Conservation (phyloP, 1,140 invertebrate species). For the Macrotrachela quadricornifera region DNA sequence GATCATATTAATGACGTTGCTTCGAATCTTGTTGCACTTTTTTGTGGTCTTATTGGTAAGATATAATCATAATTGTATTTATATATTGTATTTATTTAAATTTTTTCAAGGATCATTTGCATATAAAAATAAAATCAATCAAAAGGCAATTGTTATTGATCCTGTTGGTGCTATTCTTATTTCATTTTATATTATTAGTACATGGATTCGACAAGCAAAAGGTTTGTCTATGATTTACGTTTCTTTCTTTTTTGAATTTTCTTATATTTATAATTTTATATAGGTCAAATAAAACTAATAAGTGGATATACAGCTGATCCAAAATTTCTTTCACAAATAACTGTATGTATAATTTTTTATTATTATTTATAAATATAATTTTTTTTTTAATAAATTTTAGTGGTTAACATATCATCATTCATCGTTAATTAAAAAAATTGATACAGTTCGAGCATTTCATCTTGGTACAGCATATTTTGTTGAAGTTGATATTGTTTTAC, state of each 20-base stretch:
- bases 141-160: too few relatives aligned
- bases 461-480: constrained; percentile 29
- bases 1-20: neutral
- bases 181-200: too few relatives aligned
- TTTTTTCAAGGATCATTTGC: too few relatives aligned
- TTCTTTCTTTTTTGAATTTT: too few relatives aligned
- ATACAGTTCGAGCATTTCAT: constrained; percentile 33
- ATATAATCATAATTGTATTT: too few relatives aligned
- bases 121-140: too few relatives aligned
- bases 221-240: too few relatives aligned
- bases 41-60: neutral
- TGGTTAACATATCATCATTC: constrained; percentile 28
- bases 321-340: constrained; percentile 9
- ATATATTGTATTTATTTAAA: too few relatives aligned
- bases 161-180: too few relatives aligned
- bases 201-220: too few relatives aligned
- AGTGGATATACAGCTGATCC: constrained; percentile 23
- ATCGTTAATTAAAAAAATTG: constrained; percentile 23
- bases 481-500: constrained; percentile 27
- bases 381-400: constrained; percentile 12
- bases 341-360: too few relatives aligned
- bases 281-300: constrained; percentile 22
- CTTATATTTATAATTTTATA: too few relatives aligned
- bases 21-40: neutral
- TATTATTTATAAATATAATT: constrained; percentile 16